Conservation (phyloP, 2,888 invertebrate species). For the Alviniconcha strummeri region DNA sequence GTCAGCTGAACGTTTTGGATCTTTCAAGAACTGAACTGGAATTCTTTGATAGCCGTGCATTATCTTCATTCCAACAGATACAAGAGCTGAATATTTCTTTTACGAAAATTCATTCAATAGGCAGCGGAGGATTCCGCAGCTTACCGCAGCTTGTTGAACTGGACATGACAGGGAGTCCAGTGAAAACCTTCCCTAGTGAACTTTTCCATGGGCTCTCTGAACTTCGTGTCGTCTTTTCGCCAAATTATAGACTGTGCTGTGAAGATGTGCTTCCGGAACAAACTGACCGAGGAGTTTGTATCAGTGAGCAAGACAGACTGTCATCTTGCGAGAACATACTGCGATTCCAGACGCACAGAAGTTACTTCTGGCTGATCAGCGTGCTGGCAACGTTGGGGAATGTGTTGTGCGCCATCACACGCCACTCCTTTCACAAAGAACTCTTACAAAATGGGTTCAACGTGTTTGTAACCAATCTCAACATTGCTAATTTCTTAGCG, state of each 20-base stretch:
- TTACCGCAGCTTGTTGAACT: not conserved
- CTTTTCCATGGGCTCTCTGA: not conserved
- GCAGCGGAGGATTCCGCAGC: not conserved
- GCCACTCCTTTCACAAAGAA: no score
- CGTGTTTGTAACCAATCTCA: conserved; percentile 10
- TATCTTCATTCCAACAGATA: not conserved
- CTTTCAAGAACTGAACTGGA: not conserved
- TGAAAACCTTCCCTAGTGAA: not conserved
- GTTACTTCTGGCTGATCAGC: not conserved
- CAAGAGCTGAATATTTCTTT: not conserved
- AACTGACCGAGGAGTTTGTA: not conserved
- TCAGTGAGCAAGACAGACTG: not conserved
- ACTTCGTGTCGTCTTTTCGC: not conserved
- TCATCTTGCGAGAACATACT: conserved; percentile 2
- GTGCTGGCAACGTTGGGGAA: not conserved
- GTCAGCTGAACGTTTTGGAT: not conserved
- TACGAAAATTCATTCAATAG: not conserved
- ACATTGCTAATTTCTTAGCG: not conserved
- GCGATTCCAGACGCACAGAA: not conserved
- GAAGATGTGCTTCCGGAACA: not conserved
- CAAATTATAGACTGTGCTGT: conserved; percentile 9
- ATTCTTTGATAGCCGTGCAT: not conserved
- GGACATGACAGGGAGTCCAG: conserved; percentile 1
- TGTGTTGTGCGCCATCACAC: not conserved
- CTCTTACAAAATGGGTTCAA: not conserved